Conservation (phyloP, 2,888 invertebrate species). For the Mesochorus sp. region DNA sequence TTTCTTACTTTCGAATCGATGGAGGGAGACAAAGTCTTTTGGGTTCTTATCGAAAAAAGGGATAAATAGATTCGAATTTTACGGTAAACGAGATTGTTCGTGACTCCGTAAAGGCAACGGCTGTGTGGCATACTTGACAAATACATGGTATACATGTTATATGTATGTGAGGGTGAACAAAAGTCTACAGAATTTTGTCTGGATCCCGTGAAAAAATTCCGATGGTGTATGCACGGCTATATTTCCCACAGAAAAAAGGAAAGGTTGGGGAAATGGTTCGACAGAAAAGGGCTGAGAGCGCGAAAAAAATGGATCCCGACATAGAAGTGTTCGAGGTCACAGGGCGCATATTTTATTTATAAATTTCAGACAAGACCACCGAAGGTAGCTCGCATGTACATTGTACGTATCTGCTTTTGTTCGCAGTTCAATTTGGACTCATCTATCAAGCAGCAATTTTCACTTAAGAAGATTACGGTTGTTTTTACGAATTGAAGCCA, state of each 20-base stretch:
- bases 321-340: slow-evolving; percentile 24
- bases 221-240: background rate
- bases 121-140: background rate
- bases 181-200: background rate
- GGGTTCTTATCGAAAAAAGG: background rate
- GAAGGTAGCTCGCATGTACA: background rate
- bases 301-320: background rate
- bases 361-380: slow-evolving; percentile 38
- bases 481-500: too few relatives aligned
- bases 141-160: background rate
- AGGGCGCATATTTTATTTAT: slow-evolving; percentile 54
- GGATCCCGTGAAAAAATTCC: slow-evolving; percentile 3
- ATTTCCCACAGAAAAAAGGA: slow-evolving; percentile 5
- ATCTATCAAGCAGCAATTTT: background rate
- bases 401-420: background rate
- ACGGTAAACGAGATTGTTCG: slow-evolving; percentile 7
- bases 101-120: slow-evolving; percentile 5
- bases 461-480: too few relatives aligned
- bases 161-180: background rate
- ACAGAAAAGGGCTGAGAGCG: background rate
- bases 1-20: background rate
- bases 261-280: slow-evolving; percentile 5
- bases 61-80: background rate
- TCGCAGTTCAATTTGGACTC: background rate
- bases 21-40: background rate